Evolutionary conservation across 35 echinoderm and acorn worm genomes (phyloP), one percentile per base, ranked within the genome.

Genomic region (Ophioderma brevispina): DNA sequence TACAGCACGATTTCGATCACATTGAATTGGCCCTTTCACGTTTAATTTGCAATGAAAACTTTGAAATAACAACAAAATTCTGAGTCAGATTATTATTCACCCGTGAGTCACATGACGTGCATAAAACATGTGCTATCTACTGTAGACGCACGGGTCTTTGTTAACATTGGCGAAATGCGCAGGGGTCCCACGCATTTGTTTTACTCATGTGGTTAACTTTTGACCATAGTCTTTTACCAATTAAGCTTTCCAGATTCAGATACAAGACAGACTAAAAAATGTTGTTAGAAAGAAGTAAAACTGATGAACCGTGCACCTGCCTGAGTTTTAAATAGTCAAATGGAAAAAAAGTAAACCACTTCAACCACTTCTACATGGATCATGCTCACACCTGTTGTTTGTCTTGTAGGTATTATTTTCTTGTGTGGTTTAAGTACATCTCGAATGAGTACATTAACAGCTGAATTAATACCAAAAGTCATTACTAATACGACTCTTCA

Each of bases 41-140:
- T 70, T 70, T 70, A 70, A 70, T 70, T 70, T 70, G n/a, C 5
- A 70, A 25, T 70, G 59, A 70, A 70, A 70, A 70, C 59, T 70
- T 70, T 70, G n/a, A 70, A 70, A 70, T 70, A 70, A 70, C 59
- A 70, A 70, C n/a, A 46, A 70, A 30, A 15, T 70, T 70, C 10
- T 70, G 59, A 70, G 59, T 70, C 59, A 70, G 59, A 13, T 70
- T 70, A 70, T 70, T 25, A 30, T 70, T 70, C 23, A 70, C 2
- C n/a, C 2, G 17, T 70, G 59, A 70, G 59, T 70, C 59, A 70
- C 59, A 70, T 70, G 4, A 13, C 59, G 59, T 25, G 23, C 23
- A 70, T 70, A 25, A 25, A 30, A 70, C 10, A 70, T 15, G 59
- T 70, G 28, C 59, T 70, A 25, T 70, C 59, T 70, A 15, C 59